These are phyloP conservation scores for Euphonia xanthogaster DNA, from an alignment of 2,797 vertebrate genomes.

Conservation along the genomic window DNA sequence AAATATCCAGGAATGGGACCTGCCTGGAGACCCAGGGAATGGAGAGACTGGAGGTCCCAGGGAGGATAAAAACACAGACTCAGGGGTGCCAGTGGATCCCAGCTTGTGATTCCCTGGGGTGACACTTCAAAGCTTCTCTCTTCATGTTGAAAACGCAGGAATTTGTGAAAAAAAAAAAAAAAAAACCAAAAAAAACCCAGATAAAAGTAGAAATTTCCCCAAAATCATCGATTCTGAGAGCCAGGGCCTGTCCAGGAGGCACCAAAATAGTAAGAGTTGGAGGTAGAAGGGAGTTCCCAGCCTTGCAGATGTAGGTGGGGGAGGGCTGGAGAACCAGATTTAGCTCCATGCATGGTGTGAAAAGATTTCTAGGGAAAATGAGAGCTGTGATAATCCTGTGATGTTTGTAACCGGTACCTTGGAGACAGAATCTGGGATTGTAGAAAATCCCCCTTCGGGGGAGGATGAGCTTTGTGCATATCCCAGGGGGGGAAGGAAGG, in stretches of 20 bases:
- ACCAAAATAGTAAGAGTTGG: background rate
- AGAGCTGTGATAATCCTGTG: background rate
- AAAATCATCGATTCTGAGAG: background rate
- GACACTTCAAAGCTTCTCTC: background rate
- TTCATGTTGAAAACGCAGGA: background rate
- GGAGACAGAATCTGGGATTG: background rate
- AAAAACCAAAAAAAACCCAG: background rate
- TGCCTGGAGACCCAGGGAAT: background rate
- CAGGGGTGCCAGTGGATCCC: background rate
- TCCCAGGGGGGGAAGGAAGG: background rate
- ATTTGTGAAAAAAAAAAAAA: background rate
- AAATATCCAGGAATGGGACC: background rate
- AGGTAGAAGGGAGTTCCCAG: constrained; percentile 18
- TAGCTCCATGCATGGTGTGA: background rate
- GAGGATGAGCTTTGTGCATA: background rate
- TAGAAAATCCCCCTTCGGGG: background rate
- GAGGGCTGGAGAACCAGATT: background rate
- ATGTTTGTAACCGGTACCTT: background rate
- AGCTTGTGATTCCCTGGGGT: background rate
- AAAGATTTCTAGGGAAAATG: background rate
- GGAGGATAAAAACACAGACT: background rate
- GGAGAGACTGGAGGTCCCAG: background rate
- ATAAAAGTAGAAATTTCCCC: background rate
- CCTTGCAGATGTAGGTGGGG: background rate
- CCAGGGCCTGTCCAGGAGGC: background rate